These are phyloP conservation scores for Jordanella pulchra DNA, from an alignment of 2,797 vertebrate genomes.

Conservation along the genomic window DNA sequence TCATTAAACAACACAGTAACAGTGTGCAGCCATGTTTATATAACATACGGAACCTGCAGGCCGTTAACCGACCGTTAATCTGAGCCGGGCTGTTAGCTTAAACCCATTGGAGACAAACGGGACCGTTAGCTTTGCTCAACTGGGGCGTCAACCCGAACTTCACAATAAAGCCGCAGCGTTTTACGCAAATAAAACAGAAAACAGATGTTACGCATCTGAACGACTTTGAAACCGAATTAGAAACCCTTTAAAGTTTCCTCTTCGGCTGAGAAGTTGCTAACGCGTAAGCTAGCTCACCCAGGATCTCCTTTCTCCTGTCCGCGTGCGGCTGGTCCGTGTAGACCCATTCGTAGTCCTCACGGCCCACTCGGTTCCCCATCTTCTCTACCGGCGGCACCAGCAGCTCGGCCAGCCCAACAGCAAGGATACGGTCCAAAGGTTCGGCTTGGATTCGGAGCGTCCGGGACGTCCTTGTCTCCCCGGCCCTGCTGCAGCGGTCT, in stretches of 20 bases:
- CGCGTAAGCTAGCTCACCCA: slow-evolving; percentile 82
- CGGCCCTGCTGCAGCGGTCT: background rate
- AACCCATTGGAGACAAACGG: background rate
- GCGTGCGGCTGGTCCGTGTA: slow-evolving; percentile 94
- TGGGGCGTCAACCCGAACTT: background rate
- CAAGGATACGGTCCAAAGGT: too few species aligned
- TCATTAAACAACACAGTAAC: background rate
- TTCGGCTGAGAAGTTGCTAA: slow-evolving; percentile 2
- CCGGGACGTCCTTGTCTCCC: background rate
- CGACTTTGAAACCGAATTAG: background rate
- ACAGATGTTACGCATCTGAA: too few species aligned
- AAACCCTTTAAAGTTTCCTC: background rate
- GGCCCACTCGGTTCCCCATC: slow-evolving; percentile 88
- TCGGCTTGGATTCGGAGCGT: too few species aligned
- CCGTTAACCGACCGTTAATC: background rate
- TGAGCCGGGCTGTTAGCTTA: background rate
- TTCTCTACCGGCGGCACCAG: background rate
- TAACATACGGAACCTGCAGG: background rate
- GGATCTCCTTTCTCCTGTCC: slow-evolving; percentile 87
- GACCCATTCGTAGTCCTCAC: slow-evolving; percentile 94
- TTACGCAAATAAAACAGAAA: too few species aligned
- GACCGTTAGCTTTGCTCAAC: slow-evolving; percentile 3
- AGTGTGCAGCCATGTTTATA: background rate
- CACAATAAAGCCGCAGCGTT: background rate
- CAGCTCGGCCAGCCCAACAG: background rate